Conservation (phyloP, 2,797 vertebrate species). For the Hoplostethus atlanticus region DNA sequence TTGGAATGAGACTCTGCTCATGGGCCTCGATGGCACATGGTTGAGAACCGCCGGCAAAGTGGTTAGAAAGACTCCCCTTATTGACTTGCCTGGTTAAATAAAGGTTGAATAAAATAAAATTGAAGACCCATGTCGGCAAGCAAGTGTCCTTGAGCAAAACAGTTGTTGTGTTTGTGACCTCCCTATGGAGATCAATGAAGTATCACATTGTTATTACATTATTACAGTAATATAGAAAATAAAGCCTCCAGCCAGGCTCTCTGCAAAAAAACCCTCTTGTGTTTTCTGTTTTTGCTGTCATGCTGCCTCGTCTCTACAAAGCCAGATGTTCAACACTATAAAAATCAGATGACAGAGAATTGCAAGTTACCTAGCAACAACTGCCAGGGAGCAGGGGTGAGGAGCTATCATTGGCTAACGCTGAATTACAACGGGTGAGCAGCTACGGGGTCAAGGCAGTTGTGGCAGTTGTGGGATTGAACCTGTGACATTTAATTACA, state of each 20-base stretch:
- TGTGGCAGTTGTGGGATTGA: slow-evolving; percentile 3
- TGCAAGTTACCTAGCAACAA: slow-evolving; percentile 54
- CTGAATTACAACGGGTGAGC: slow-evolving; percentile 1
- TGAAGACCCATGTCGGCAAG: no score
- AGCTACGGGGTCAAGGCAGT: background rate
- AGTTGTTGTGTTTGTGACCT: no score
- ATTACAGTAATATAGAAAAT: background rate
- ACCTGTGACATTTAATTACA: slow-evolving; percentile 29
- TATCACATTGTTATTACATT: background rate
- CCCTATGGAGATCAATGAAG: background rate
- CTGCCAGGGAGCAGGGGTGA: background rate
- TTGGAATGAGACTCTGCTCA: no score
- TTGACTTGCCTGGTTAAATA: no score
- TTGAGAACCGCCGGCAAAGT: no score
- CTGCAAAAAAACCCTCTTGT: background rate
- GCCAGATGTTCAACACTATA: background rate
- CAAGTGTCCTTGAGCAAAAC: no score
- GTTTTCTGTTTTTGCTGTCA: slow-evolving; percentile 3
- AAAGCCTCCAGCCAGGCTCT: background rate
- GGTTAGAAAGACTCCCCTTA: no score
- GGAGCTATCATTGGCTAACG: background rate
- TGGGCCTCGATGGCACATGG: no score
- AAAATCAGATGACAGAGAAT: slow-evolving; percentile 3
- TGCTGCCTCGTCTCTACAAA: background rate
- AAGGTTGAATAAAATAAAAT: no score